A percentile compares a stretch with the other conserved stretches of the same genome.
Conservation (phyloP, 2,888 invertebrate genomes). For the Drosophila vallismaia region DNA sequence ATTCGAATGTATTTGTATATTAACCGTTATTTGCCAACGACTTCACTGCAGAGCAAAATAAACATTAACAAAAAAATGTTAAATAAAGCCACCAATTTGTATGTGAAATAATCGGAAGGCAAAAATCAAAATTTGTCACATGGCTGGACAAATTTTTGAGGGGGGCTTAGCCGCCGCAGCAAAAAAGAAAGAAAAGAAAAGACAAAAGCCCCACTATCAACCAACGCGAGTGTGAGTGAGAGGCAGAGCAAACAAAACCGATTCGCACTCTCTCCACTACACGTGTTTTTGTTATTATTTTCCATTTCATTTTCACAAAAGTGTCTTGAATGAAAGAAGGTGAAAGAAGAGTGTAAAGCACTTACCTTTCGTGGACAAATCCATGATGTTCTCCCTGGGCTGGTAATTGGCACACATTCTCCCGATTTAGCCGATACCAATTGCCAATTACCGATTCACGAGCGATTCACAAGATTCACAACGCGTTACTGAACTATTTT, state of each 20-base stretch:
- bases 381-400: conserved; percentile 73
- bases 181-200: conserved; percentile 5
- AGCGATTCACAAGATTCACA: conserved; percentile 14
- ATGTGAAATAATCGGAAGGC: conserved; percentile 35
- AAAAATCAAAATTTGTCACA: conserved; percentile 74
- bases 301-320: not conserved
- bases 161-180: conserved; percentile 46
- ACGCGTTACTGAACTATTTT: conserved; percentile 30
- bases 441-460: conserved; percentile 26
- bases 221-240: conserved; percentile 30
- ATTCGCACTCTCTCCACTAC: conserved; percentile 39
- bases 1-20: no score
- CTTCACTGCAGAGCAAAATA: conserved; percentile 23
- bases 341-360: conserved; percentile 22
- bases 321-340: conserved; percentile 39
- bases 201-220: conserved; percentile 21
- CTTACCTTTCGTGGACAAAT: conserved; percentile 81
- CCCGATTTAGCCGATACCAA: conserved; percentile 2
- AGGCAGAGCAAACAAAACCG: conserved; percentile 65
- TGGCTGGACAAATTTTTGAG: conserved; percentile 40
- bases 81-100: conserved; percentile 55
- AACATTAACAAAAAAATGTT: conserved; percentile 5
- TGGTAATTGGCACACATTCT: conserved; percentile 14
- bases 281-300: conserved; percentile 38
- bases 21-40: conserved; percentile 56